phyloP scores from a whole-genome alignment of 2,888 invertebrate species.

The Erpobdella octoculata region DNA sequence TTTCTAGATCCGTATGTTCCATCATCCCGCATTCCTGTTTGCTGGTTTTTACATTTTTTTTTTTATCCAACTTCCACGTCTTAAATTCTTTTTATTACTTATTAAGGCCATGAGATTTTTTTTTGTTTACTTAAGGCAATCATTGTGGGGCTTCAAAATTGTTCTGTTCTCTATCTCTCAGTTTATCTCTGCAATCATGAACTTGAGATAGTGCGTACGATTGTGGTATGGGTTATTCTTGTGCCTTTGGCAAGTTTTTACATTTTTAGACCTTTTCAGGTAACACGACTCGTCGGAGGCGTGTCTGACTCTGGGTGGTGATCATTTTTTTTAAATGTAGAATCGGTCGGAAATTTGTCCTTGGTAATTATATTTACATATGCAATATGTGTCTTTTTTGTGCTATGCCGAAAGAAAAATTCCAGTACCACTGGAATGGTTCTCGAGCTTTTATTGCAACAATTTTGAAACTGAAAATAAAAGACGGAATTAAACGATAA shows the following conservation, averaged over 20 bases:
- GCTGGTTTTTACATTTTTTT: background rate
- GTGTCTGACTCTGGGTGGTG: background rate
- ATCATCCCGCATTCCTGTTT: background rate
- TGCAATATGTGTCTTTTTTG: conserved; percentile 8
- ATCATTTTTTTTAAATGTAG: background rate
- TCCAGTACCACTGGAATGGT: too few species aligned
- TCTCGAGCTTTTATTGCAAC: too few species aligned
- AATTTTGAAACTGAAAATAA: too few species aligned
- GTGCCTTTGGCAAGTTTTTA: conserved; percentile 27
- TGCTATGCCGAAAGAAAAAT: too few species aligned
- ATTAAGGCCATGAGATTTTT: background rate
- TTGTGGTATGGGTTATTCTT: conserved; percentile 18
- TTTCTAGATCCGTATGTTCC: background rate
- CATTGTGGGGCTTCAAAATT: background rate
- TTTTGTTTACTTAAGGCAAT: too few species aligned
- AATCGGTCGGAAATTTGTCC: background rate
- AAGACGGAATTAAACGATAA: too few species aligned
- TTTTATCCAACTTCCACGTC: background rate
- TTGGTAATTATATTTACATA: conserved; percentile 12
- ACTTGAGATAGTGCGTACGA: background rate
- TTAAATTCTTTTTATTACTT: background rate
- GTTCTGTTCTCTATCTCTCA: background rate
- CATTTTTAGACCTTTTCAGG: background rate
- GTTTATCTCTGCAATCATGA: background rate
- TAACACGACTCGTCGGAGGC: background rate